Base-by-base conservation (phyloP, 2,797 vertebrate genomes). In the Myotis myotis region DNA sequence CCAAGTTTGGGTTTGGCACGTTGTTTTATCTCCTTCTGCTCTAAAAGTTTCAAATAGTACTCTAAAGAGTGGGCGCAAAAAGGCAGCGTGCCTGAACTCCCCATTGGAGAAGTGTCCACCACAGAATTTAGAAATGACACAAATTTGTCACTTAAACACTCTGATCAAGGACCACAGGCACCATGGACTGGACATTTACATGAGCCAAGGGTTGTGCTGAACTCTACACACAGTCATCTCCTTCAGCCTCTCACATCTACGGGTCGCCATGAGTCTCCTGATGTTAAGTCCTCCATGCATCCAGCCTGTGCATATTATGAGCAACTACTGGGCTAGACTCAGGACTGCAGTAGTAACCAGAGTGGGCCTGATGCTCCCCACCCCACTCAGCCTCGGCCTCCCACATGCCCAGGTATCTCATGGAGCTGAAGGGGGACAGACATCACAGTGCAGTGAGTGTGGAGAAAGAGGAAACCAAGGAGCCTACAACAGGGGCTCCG, bases 1-100 rank as follows among this genome's bases (percentile, higher is more conserved):
- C 86, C 86, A 89, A 9, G 64, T 94, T 96, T 78, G 78, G 55
- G 47, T 81, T 88, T 95, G 90, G 75, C 47, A 70, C 23, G 9
- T 86, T 74, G 36, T 93, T 95, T 88, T 71, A 75, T 78, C 64
- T 93, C 0, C 1, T 93, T 91, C 76, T 89, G 53, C 60, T 88
- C 91, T 44, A 89, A 94, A 92, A 93, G 41, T 83, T 64, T 93
- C 81, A 70, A 79, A 49, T 6, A 66, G n/a, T 57, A 74, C 74
- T 94, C 36, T 60, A 64, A 94, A 91, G 55, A 80, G 68, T 70
- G 49, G 85, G 25, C n/a, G 51, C 8, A 70, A 89, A 78, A 80
- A 36, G 72, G 19, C n/a, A 79, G 4, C 4, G 25, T 51, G 11
- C 33, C 60, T 95, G 87, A 62, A 75, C 15, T 68, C 16, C 22